Base-by-base conservation (phyloP, 2,113 vertebrate species). In the Scomber scombrus region DNA sequence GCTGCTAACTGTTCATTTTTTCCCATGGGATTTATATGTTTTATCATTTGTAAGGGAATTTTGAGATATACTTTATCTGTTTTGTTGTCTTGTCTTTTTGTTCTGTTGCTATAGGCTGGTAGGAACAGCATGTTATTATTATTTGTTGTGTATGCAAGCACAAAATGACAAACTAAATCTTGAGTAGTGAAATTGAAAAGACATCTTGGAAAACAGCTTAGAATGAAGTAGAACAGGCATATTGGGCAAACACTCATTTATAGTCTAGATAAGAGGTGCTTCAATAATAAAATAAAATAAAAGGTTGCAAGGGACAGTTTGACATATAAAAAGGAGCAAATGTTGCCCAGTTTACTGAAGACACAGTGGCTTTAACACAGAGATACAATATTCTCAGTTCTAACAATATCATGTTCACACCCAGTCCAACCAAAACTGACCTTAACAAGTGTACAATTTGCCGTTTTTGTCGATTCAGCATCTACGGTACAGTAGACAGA, bases 391-490 rank as follows among this genome's bases (percentile, higher is more conserved):
- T 16, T 26, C 61, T 11, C n/a, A 21, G 18, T 7, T 3, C 11
- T 19, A 15, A 11, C 1, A 45, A 26, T 29, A 40, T 7, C 0
- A 47, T 5, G 16, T 47, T 21, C 47, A 21, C 26, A 68, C 1
- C 3, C 8, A 50, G 40, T 51, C 26, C 14, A 56, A 51, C 8
- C 2, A 51, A 60, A 51, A 29, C 2, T 46, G 43, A 52, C 55
- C 19, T 18, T 3, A 51, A 58, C 60, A 64, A 75, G 10, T n/a
- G 10, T 18, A 8, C 12, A 31, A 52, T 15, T 49, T 49, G 2
- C 61, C 63, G 19, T 14, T 15, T 81, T 51, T 70, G 78, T 73
- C 51, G 16, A 49, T 67, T 87, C 80, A 87, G 75, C 88, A 81
- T 4, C 52, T 40, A 74, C 26, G 21, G 63, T 58, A 78, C 65